Evolutionary conservation across 1,140 invertebrate genomes (phyloP), one percentile per base, ranked within the genome.

Genomic region (Ceratosolen solmsi): DNA sequence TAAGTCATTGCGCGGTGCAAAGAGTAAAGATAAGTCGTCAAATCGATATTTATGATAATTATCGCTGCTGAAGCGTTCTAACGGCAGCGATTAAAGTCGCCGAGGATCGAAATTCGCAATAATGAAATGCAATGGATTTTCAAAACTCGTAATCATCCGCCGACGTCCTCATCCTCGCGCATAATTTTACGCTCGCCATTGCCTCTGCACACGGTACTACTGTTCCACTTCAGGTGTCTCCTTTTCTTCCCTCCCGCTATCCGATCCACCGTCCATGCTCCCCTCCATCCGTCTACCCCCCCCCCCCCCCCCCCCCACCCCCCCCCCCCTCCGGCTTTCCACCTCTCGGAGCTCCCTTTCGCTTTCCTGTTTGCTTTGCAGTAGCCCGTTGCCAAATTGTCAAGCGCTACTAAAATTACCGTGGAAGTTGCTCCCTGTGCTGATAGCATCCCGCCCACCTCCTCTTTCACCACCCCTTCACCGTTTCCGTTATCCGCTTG

Each of bases 311-410:
- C 3, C 51, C 17, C 20, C 3, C 73, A 71, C 74, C 51, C 51
- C 15, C 30, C 65, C 49, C 8, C 33, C 1, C 0, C 33, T 38
- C 63, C 13, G 30, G 60, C 54, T 17, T 33, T 2, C 5, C 36
- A 9, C 33, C 63, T 36, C 63, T 13, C 33, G 15, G 15, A 17
- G 15, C 33, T 65, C 63, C 33, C 80, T 83, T 84, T 85, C 82
- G 71, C 70, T 83, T 81, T 85, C 46, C 68, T 75, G 63, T 85
- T 87, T 87, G 83, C 85, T 88, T 85, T 84, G 84, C 78, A 86
- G 86, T 86, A 88, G 58, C 36, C 60, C 91, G 86, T 86, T 90
- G 90, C 91, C 91, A 91, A 91, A 91, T 89, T 88, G 88, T 87
- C 89, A 82, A 85, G 82, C 82, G 82, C 49, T 86, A 89, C 89